Percentiles rank a stretch among this genome's conserved stretches.
Evolutionary conservation across 2,113 vertebrate genomes (phyloP).

Genomic region (Myxocyprinus asiaticus): DNA sequence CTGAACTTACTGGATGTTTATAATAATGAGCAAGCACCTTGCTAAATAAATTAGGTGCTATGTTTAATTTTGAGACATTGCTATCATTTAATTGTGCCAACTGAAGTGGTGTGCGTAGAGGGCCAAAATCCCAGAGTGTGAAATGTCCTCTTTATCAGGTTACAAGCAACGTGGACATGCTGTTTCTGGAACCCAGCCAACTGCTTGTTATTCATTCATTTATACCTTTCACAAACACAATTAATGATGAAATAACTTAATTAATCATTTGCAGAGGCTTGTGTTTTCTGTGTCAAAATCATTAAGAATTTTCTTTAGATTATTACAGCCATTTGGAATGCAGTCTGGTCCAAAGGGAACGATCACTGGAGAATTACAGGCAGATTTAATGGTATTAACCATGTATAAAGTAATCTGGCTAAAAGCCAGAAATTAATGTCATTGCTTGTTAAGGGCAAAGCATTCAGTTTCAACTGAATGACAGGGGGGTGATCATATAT

Average conservation of each 20-base stretch:
- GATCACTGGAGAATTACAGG: slow-evolving; percentile 14
- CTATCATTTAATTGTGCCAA: slow-evolving; percentile 50
- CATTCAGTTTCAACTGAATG: slow-evolving; percentile 39
- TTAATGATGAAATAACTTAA: slow-evolving; percentile 30
- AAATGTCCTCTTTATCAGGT: slow-evolving; percentile 20
- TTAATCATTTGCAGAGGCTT: slow-evolving; percentile 17
- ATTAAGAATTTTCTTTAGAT: slow-evolving; percentile 31
- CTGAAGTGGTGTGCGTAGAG: neutral
- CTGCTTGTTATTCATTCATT: slow-evolving; percentile 25
- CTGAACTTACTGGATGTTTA: neutral
- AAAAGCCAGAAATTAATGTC: slow-evolving; percentile 37
- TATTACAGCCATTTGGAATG: slow-evolving; percentile 20
- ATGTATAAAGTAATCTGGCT: slow-evolving; percentile 17
- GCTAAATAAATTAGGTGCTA: slow-evolving; percentile 39
- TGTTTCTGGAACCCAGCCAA: slow-evolving; percentile 14
- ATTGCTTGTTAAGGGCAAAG: slow-evolving; percentile 43
- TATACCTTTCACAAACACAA: slow-evolving; percentile 28
- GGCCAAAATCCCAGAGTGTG: slow-evolving; percentile 26
- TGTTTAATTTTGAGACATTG: slow-evolving; percentile 31
- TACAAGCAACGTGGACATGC: slow-evolving; percentile 28
- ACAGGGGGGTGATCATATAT: slow-evolving; percentile 47
- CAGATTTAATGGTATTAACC: slow-evolving; percentile 37
- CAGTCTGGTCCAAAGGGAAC: neutral
- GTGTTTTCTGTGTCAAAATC: slow-evolving; percentile 31
- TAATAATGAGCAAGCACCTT: slow-evolving; percentile 33